Evolutionary conservation across 2,888 invertebrate genomes (phyloP), one percentile per base, ranked within the genome.

Genomic region (Hesperia comma): DNA sequence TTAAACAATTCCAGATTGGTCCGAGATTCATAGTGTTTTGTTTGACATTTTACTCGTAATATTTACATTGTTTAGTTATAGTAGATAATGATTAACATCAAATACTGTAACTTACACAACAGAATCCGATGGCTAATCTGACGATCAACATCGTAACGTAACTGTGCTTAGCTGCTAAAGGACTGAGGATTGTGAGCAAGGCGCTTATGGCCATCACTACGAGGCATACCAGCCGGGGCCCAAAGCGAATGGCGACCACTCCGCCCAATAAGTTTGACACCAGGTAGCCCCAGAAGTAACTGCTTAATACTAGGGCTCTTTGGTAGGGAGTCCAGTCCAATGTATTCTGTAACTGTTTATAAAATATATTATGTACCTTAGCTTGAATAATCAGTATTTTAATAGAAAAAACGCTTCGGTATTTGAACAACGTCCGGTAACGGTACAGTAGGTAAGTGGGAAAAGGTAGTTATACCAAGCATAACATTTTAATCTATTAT

Each of bases 231-330:
- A 83, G 79, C 3, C 89, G 85, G 0, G 90, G 82, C 0, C 94
- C 94, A 61, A 93, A 88, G 71, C 85, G 81, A 77, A 94, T 94
- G 0, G 94, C 93, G 37, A 94, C 51, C 17, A 90, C 84, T 6
- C 94, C 94, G 2, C 86, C 94, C 0, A 93, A 92, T 61, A 94
- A 77, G 5, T 92, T 93, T 10, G 93, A 92, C 0, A 93, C 72
- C 62, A 93, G 85, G 73, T 94, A 94, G 5, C 94, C 94, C 91
- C 94, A 94, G 72, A 94, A 94, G 73, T 93, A 94, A 3, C 93
- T 88, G 1, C 94, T 93, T 46, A 95, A 73, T 1, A 94, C 85
- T 12, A 91, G 73, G 0, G 93, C 94, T 79, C 94, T 94, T 68
- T 93, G 86, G 67, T 86, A 83, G 26, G 87, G 78, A 49, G 86